Conservation (phyloP, 2,888 invertebrate species). For the Acronicta leporina region DNA sequence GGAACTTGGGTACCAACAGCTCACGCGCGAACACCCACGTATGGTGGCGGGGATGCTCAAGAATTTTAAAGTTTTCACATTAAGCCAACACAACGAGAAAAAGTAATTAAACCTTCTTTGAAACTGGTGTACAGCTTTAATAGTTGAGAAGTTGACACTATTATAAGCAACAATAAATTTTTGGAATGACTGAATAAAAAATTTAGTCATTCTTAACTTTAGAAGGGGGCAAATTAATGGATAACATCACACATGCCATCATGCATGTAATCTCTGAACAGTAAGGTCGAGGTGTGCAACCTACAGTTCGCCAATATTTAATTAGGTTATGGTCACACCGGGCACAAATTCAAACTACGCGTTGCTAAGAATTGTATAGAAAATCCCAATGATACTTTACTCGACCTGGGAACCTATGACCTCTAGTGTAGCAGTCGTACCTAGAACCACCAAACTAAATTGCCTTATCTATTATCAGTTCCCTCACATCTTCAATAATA, state of each 20-base stretch:
- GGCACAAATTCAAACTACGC: too few relatives aligned
- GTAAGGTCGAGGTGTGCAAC: too few relatives aligned
- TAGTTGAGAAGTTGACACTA: conserved; percentile 37
- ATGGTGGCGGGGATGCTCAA: conserved; percentile 57
- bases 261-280: too few relatives aligned
- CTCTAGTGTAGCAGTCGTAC: too few relatives aligned
- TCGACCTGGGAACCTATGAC: neutral
- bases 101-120: conserved; percentile 64
- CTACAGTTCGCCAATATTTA: too few relatives aligned
- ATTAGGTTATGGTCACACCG: too few relatives aligned
- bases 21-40: conserved; percentile 66
- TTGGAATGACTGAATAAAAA: conserved; percentile 2
- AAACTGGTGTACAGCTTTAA: conserved; percentile 40
- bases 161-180: conserved; percentile 5
- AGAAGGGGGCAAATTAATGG: neutral
- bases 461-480: conserved; percentile 10
- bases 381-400: too few relatives aligned
- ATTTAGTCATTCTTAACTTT: neutral
- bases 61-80: conserved; percentile 84
- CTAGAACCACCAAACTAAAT: too few relatives aligned
- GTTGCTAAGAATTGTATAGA: too few relatives aligned
- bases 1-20: conserved; percentile 79
- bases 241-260: too few relatives aligned
- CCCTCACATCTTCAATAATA: conserved; percentile 44
- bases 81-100: conserved; percentile 63